A percentile compares a stretch with the other conserved stretches of the same genome.
Conservation (phyloP, 2,113 vertebrate genomes). For the Corapipo altera region DNA sequence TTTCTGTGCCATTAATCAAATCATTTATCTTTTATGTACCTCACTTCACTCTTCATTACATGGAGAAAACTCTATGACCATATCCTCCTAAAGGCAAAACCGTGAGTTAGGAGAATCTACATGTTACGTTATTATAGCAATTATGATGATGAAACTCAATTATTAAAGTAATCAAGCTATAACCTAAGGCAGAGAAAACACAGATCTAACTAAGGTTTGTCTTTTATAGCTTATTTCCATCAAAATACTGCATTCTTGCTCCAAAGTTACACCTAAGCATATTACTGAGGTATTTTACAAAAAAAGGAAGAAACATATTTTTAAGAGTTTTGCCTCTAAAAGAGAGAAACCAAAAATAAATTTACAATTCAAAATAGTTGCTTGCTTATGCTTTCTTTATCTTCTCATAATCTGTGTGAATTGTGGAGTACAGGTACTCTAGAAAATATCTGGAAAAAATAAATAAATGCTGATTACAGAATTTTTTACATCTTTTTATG, state of each 20-base stretch:
- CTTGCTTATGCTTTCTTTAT: background rate
- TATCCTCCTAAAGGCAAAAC: background rate
- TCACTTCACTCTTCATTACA: background rate
- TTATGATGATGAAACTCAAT: background rate
- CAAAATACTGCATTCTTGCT: background rate
- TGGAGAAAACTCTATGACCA: background rate
- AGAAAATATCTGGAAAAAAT: background rate
- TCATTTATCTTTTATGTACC: background rate
- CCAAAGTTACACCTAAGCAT: background rate
- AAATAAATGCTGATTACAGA: background rate
- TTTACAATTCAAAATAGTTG: background rate
- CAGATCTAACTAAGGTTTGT: background rate
- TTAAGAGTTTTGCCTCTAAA: background rate
- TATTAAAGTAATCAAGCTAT: background rate
- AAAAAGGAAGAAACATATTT: fast-evolving
- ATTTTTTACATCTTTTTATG: background rate
- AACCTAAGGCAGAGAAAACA: background rate
- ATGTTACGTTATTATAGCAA: background rate
- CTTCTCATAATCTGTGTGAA: background rate
- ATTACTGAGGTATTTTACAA: background rate
- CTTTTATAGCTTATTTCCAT: background rate
- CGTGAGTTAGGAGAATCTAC: background rate
- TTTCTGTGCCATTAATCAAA: background rate
- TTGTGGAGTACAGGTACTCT: background rate
- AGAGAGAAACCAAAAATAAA: background rate